Base-by-base conservation (phyloP, 35 echinoderm and acorn worm species). In the Chiridota heheva region DNA sequence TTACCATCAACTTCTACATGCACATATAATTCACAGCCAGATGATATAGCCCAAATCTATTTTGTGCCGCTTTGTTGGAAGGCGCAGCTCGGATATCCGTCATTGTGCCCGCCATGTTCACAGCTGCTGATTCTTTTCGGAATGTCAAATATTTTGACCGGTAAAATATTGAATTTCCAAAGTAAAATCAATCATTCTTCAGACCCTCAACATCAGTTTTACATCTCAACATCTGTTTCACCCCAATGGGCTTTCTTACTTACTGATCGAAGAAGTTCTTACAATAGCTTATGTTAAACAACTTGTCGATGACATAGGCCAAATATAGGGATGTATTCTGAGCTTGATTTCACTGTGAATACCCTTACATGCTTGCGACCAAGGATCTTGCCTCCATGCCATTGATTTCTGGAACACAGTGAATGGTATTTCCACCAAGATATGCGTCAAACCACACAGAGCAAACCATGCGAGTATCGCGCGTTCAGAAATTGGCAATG, bases 351-450 rank as follows among this genome's bases (percentile, higher is more conserved):
- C n/a, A n/a, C n/a, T n/a, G n/a, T n/a, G n/a, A n/a, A n/a, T n/a
- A 76, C 62, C 58, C 75, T 78, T 78, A 78, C 75, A 78, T 39
- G 42, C 26, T 58, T 78, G 51, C 17, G 75, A 78, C 75, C 75
- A 78, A 40, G 62, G 31, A 42, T 78, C 75, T 8, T 15, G 40
- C 22, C 75, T 78, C 75, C 75, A 78, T n/a, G 75, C 75, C 75
- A 78, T 78, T 26, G 75, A 78, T 25, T 36, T 34, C 36, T 78
- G 75, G 1, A 49, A 49, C 5, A 78, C 34, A 0, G 75, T 78
- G 47, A 78, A 78, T 12, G 75, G 75, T n/a, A 78, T 78, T 37
- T 78, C 75, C 3, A 78, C 75, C 58, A 29, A 59, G 7, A 78
- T 78, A 25, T 78, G 75, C 16, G 75, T 78, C n/a, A 78, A 78